Evolutionary conservation across 2,113 vertebrate genomes (phyloP), one percentile per base, ranked within the genome.

Genomic region (Athene noctua): DNA sequence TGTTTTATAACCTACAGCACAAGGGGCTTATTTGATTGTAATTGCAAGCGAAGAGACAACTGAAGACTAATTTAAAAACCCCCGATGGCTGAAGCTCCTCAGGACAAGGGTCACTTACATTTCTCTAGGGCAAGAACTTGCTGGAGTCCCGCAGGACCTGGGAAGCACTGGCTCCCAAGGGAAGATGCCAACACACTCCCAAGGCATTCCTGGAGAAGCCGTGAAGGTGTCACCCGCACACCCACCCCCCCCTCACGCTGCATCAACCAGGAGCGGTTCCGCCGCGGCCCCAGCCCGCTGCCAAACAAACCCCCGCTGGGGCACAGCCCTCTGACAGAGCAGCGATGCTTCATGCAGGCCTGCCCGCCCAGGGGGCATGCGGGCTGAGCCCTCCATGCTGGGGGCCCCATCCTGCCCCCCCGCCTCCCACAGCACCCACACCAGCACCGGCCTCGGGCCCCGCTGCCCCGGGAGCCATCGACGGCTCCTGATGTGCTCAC

Each of bases 381-480:
- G 4, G n/a, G 32, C 38, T 54, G 49, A 65, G 14, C 30, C 49
- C 2, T 44, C 38, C 77, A 10, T 1, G 4, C 19, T 5, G 3
- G 32, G 51, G 26, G 30, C 17, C 44, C 27, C 54, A 27, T 51
- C 44, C 36, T 61, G 44, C 66, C 29, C n/a, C 18, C 23, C 8
- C 1, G 2, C 55, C 32, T 40, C 46, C 36, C 1, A 8, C 55
- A 71, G 55, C 22, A 72, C 36, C 66, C 32, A 29, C 30, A 14
- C 14, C 3, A 23, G 67, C 52, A 32, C 42, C 13, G 0, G 40
- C 32, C 63, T 57, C 1, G 6, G 78, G 51, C 40, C 15, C 26
- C 2, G 2, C 25, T 54, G 30, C 18, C 15, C 2, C 2, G 0
- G 29, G 49, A 63, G 49, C 47, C 47, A 13, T 16, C 26, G 0